Conservation (phyloP, 2,113 vertebrate genomes). For the Oxyruncus cristatus region DNA sequence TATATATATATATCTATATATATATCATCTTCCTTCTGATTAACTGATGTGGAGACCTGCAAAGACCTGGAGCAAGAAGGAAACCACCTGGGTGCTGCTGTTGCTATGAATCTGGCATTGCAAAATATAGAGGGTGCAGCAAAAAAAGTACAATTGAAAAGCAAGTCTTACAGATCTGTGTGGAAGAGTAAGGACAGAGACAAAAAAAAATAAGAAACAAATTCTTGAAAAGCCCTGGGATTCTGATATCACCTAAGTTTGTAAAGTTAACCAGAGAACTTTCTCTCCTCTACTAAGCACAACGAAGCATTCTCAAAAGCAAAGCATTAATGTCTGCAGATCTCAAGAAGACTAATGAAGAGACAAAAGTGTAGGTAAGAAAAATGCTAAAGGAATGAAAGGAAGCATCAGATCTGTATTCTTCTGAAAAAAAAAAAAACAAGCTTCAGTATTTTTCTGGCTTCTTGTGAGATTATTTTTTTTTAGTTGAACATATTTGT, state of each 20-base stretch:
- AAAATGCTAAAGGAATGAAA: background rate
- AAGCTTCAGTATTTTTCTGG: background rate
- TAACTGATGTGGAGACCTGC: background rate
- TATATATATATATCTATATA: too few species aligned
- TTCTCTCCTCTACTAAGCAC: background rate
- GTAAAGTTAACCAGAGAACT: background rate
- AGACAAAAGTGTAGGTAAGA: background rate
- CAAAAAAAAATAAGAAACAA: background rate
- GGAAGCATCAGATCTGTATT: background rate
- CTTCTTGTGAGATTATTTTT: background rate
- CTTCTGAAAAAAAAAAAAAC: background rate
- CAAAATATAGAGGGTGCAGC: background rate
- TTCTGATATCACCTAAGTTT: background rate
- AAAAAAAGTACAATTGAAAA: background rate
- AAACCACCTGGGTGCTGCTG: background rate
- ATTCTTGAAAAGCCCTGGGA: background rate
- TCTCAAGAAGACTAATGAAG: background rate
- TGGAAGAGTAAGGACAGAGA: background rate
- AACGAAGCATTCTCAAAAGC: background rate
- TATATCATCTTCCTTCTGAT: background rate
- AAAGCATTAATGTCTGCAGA: background rate
- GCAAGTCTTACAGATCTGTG: background rate
- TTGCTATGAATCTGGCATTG: background rate
- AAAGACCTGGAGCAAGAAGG: background rate
- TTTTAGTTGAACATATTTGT: background rate